Conservation (phyloP, 2,888 invertebrate species). For the Hoplodrina ambigua region DNA sequence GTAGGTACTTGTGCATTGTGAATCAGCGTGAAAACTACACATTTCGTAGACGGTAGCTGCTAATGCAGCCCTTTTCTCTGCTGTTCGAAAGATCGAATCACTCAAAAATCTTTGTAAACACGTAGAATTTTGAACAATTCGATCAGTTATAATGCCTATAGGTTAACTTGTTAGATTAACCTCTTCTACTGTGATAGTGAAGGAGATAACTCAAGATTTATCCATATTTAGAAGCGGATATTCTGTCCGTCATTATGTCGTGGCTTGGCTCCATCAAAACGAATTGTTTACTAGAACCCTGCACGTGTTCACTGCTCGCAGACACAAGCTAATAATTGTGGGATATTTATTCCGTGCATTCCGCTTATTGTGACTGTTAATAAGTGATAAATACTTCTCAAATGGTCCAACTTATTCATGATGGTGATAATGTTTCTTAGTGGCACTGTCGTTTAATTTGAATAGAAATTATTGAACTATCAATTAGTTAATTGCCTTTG, state of each 20-base stretch:
- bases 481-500: slow-evolving; percentile 17
- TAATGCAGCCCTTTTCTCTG: neutral
- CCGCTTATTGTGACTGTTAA: slow-evolving; percentile 52
- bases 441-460: slow-evolving; percentile 14
- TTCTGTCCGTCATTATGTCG: slow-evolving; percentile 31
- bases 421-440: slow-evolving; percentile 22
- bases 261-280: slow-evolving; percentile 70
- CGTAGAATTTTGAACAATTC: neutral
- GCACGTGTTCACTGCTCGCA: slow-evolving; percentile 78
- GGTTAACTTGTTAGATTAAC: neutral
- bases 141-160: neutral
- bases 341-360: slow-evolving; percentile 60
- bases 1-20: neutral
- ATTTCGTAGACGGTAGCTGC: neutral
- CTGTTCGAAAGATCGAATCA: too few relatives aligned
- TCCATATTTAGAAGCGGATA: neutral
- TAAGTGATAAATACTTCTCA: slow-evolving; percentile 54
- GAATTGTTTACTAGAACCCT: slow-evolving; percentile 79
- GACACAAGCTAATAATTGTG: slow-evolving; percentile 62
- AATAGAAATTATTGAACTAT: slow-evolving; percentile 35
- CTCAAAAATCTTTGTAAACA: too few relatives aligned
- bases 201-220: neutral
- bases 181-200: neutral
- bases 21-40: neutral
- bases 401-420: slow-evolving; percentile 34